Conservation (phyloP, 1,140 invertebrate species). For the Philopotamus ludificatus region DNA sequence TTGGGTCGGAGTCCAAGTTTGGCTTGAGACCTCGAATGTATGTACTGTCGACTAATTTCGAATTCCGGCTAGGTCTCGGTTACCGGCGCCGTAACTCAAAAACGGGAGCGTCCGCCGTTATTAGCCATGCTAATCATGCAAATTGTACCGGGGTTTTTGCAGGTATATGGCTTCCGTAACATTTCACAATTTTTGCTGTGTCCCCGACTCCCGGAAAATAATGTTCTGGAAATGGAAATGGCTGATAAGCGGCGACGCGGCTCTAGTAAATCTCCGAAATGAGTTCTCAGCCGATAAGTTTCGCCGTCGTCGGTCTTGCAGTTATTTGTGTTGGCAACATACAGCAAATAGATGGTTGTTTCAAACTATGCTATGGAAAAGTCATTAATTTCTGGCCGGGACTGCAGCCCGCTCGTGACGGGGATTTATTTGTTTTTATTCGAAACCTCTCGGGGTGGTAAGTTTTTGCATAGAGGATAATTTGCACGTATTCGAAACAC, state of each 20-base stretch:
- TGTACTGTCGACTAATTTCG: not conserved
- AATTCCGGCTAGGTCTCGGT: not conserved
- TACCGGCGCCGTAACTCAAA: not conserved
- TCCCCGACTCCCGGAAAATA: not conserved
- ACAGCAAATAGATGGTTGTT: too few species aligned
- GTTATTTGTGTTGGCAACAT: too few species aligned
- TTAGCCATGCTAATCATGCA: not conserved
- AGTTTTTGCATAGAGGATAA: too few species aligned
- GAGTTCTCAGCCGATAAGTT: constrained; percentile 10
- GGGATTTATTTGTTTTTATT: too few species aligned
- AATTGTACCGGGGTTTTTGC: not conserved
- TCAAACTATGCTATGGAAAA: too few species aligned
- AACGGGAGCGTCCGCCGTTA: not conserved
- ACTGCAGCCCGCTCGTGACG: too few species aligned
- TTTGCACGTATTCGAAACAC: too few species aligned
- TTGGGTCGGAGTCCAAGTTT: not conserved
- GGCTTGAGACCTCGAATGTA: not conserved
- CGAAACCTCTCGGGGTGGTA: too few species aligned
- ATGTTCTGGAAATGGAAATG: constrained; percentile 18
- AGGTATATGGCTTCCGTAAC: constrained; percentile 11
- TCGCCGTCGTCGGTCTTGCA: constrained; percentile 2
- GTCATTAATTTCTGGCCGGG: too few species aligned
- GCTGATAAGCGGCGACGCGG: constrained; percentile 15
- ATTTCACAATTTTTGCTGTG: not conserved
- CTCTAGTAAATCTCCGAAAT: constrained; percentile 20